Evolutionary conservation across 2,888 invertebrate species (phyloP).

Genomic region (Cosmopolites sordidus): DNA sequence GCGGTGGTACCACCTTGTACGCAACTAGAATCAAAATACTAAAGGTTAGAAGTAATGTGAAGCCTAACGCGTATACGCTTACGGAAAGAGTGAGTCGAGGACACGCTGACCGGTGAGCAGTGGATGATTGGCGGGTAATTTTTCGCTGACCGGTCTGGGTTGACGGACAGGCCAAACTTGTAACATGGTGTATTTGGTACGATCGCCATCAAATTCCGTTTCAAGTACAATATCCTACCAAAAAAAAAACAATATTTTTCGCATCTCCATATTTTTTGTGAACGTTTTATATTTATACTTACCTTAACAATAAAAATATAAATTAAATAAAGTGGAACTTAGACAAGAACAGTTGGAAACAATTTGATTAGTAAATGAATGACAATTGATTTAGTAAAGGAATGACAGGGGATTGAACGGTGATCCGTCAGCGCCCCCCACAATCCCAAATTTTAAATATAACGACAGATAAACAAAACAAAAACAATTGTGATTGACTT

Average conservation of each 20-base stretch:
- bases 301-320: too few relatives aligned
- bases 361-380: too few relatives aligned
- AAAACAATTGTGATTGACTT: too few relatives aligned
- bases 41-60: too few relatives aligned
- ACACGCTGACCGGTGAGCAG: constrained; percentile 97
- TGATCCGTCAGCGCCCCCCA: background rate
- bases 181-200: constrained; percentile 88
- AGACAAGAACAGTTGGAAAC: too few relatives aligned
- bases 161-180: constrained; percentile 99
- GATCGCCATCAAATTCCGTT: constrained; percentile 97
- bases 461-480: background rate
- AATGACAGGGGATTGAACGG: background rate
- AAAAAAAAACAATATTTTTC: too few relatives aligned
- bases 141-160: constrained; percentile 94
- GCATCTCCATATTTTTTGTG: too few relatives aligned
- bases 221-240: constrained; percentile 95
- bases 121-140: constrained; percentile 97
- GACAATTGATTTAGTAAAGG: too few relatives aligned
- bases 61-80: too few relatives aligned
- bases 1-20: constrained; percentile 99
- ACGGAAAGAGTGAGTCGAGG: constrained; percentile 97
- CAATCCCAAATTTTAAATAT: background rate
- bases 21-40: constrained; percentile 59
- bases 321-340: too few relatives aligned
- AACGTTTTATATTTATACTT: too few relatives aligned